Conservation (phyloP, 2,113 vertebrate genomes). For the Romanogobio albipinnatus region DNA sequence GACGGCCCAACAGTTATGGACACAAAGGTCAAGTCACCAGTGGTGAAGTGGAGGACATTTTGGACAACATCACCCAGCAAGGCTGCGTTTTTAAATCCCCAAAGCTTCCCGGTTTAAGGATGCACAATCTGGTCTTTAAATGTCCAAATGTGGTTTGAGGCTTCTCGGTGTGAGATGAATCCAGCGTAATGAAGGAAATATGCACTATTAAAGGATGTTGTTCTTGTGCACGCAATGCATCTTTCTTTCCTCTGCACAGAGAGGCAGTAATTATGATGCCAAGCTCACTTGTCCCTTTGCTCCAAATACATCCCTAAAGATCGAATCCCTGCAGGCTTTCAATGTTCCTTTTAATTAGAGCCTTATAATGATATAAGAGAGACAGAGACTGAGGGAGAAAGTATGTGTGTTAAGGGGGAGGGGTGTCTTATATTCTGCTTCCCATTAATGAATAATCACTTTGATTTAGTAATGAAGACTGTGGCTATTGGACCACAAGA, state of each 20-base stretch:
- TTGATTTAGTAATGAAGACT: slow-evolving; percentile 8
- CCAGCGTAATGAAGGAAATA: neutral
- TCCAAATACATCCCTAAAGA: slow-evolving; percentile 43
- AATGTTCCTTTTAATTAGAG: slow-evolving; percentile 56
- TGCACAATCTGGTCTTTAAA: slow-evolving; percentile 1
- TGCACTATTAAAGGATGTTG: slow-evolving; percentile 15
- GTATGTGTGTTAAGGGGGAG: slow-evolving; percentile 7
- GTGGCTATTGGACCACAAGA: neutral
- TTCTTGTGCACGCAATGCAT: slow-evolving; percentile 13
- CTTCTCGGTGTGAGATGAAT: neutral
- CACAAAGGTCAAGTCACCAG: slow-evolving; percentile 5
- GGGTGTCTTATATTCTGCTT: slow-evolving; percentile 32
- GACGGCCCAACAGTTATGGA: neutral
- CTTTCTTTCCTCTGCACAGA: slow-evolving; percentile 25
- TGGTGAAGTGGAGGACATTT: slow-evolving; percentile 1
- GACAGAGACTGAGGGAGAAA: slow-evolving; percentile 2
- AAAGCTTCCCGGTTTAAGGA: neutral
- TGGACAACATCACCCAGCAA: neutral
- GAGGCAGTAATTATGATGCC: slow-evolving; percentile 55
- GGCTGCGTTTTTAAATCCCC: neutral
- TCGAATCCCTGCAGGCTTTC: slow-evolving; percentile 44
- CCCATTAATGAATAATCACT: slow-evolving; percentile 21
- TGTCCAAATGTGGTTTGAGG: neutral
- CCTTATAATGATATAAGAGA: slow-evolving; percentile 53
- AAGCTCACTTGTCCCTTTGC: slow-evolving; percentile 37